Conservation (phyloP, 1,140 invertebrate genomes). For the Zaprionus nigranus region DNA sequence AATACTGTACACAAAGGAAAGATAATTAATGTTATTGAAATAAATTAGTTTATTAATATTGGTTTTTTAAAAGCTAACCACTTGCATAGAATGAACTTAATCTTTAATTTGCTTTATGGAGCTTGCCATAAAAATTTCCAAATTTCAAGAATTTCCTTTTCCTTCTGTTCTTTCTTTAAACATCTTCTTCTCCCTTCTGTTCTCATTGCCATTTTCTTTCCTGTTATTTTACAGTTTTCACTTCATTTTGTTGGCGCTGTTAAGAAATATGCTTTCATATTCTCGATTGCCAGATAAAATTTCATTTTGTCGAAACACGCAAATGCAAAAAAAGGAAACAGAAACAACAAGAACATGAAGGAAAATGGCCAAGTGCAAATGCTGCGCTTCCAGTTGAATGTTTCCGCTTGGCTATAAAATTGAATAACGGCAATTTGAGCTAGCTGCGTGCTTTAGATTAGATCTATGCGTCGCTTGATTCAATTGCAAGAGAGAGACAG, state of each 20-base stretch:
- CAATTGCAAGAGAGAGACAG: slow-evolving; percentile 17
- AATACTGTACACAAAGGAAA: not conserved
- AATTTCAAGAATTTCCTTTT: not conserved
- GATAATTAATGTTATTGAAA: not conserved
- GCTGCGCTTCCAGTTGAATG: not conserved
- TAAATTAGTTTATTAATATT: too few relatives aligned
- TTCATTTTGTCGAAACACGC: slow-evolving; percentile 24
- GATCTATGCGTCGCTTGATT: slow-evolving; percentile 47
- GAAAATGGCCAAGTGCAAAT: slow-evolving; percentile 9
- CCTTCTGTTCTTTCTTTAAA: not conserved
- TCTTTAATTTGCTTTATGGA: not conserved
- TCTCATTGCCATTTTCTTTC: not conserved
- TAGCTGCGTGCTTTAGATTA: slow-evolving; percentile 34
- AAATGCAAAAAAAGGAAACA: not conserved
- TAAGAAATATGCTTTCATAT: slow-evolving; percentile 27
- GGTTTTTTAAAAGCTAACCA: too few relatives aligned
- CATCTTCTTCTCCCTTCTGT: not conserved
- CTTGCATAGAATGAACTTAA: too few relatives aligned
- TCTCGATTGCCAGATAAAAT: slow-evolving; percentile 39
- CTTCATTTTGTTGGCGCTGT: slow-evolving; percentile 13
- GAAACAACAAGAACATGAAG: not conserved
- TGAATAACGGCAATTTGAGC: slow-evolving; percentile 49
- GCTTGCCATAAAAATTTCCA: not conserved
- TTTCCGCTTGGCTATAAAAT: slow-evolving; percentile 43
- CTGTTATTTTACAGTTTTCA: slow-evolving; percentile 6